Evolutionary conservation across 2,797 vertebrate species (phyloP).

Genomic region (Labroides dimidiatus): DNA sequence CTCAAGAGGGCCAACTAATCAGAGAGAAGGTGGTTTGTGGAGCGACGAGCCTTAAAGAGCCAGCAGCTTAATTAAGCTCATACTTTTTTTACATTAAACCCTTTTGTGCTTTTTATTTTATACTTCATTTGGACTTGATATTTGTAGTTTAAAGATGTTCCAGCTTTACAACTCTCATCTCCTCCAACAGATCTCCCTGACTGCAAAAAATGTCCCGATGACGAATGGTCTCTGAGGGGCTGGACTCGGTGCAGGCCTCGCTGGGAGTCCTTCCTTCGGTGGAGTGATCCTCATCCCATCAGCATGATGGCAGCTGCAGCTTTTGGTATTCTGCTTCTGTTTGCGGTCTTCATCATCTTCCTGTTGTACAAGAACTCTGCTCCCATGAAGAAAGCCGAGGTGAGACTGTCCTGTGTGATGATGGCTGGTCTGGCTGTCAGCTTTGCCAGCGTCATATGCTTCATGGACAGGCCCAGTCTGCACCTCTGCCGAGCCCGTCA

Average conservation of each 20-base stretch:
- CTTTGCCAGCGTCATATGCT: conserved; percentile 72
- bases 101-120: no score
- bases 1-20: no score
- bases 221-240: conserved; percentile 54
- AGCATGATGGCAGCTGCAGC: conserved; percentile 52
- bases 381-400: conserved; percentile 67
- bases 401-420: conserved; percentile 70
- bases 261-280: conserved; percentile 56
- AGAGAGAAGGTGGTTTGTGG: no score
- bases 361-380: conserved; percentile 52
- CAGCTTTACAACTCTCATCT: conserved; percentile 1
- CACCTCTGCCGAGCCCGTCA: conserved; percentile 72
- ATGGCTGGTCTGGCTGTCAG: conserved; percentile 69
- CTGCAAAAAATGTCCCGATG: conserved; percentile 63
- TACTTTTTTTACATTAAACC: no score
- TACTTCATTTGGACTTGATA: no score
- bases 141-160: no score
- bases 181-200: conserved; percentile 50
- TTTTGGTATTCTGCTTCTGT: conserved; percentile 67
- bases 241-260: conserved; percentile 39
- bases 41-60: no score
- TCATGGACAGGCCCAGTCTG: conserved; percentile 65
- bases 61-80: no score
- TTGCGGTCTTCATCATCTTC: conserved; percentile 61
- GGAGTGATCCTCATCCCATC: conserved; percentile 69